phyloP scores from a whole-genome alignment of 2,888 invertebrate genomes.

The Meghimatium bilineatum region DNA sequence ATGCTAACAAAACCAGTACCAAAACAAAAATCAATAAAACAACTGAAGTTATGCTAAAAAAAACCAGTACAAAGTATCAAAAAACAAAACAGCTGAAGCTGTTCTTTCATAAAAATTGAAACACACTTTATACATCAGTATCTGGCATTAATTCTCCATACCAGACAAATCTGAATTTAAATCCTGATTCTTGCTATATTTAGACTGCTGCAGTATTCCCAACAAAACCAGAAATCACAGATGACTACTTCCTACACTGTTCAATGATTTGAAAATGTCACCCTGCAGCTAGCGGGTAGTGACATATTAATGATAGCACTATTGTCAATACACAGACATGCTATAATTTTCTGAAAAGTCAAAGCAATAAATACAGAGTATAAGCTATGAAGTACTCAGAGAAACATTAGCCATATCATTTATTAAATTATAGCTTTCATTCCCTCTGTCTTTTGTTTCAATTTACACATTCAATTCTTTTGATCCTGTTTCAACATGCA shows the following conservation, averaged over 20 bases:
- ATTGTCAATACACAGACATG: neutral
- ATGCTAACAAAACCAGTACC: too few species aligned
- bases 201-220: too few species aligned
- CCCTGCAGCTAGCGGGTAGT: neutral
- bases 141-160: too few species aligned
- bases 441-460: too few species aligned
- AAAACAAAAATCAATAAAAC: too few species aligned
- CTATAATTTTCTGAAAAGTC: neutral
- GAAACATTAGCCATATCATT: too few species aligned
- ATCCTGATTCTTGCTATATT: neutral
- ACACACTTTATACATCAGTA: too few species aligned
- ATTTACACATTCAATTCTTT: too few species aligned
- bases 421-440: too few species aligned
- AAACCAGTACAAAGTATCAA: conserved; percentile 12
- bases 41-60: neutral
- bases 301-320: neutral
- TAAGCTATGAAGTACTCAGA: too few species aligned
- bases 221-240: neutral
- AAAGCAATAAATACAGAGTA: neutral
- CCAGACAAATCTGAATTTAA: neutral
- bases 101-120: neutral
- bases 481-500: too few species aligned
- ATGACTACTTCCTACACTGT: neutral
- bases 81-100: neutral
- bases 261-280: neutral